phyloP scores from a whole-genome alignment of 2,888 invertebrate species.

The Drosophila dives region DNA sequence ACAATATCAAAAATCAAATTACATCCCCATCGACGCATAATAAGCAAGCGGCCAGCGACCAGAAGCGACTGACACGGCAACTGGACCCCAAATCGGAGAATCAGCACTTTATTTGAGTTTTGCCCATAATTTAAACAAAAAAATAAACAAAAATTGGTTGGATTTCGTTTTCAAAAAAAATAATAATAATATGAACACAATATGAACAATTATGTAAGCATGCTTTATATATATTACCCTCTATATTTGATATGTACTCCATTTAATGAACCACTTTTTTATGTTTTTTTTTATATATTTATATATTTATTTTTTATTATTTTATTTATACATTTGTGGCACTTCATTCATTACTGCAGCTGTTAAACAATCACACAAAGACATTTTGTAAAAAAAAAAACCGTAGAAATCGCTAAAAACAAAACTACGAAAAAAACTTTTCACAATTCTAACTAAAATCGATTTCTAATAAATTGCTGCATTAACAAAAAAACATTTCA shows the following conservation, averaged over 20 bases:
- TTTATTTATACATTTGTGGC: conserved; percentile 14
- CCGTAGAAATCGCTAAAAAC: conserved; percentile 26
- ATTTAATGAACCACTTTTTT: conserved; percentile 14
- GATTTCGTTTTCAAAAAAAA: conserved; percentile 82
- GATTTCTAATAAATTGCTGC: neutral
- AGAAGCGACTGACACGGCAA: conserved; percentile 14
- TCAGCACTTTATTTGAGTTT: conserved; percentile 76
- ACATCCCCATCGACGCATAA: conserved; percentile 52
- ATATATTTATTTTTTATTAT: conserved; percentile 1
- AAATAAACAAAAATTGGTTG: conserved; percentile 69
- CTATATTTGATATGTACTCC: conserved; percentile 50
- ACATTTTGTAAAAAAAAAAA: conserved; percentile 5
- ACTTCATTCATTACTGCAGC: conserved; percentile 28
- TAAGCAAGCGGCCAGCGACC: conserved; percentile 30
- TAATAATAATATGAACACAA: conserved; percentile 29
- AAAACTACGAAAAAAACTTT: neutral
- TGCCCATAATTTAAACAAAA: conserved; percentile 65
- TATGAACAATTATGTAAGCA: conserved; percentile 82
- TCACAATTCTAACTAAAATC: neutral
- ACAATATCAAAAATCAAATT: conserved; percentile 16
- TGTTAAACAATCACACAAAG: conserved; percentile 26
- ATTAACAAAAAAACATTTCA: neutral
- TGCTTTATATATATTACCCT: conserved; percentile 76
- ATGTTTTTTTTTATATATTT: conserved; percentile 12
- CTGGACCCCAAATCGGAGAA: conserved; percentile 34